phyloP scores from a whole-genome alignment of 2,113 vertebrate species.

The Cnemophilus loriae region DNA sequence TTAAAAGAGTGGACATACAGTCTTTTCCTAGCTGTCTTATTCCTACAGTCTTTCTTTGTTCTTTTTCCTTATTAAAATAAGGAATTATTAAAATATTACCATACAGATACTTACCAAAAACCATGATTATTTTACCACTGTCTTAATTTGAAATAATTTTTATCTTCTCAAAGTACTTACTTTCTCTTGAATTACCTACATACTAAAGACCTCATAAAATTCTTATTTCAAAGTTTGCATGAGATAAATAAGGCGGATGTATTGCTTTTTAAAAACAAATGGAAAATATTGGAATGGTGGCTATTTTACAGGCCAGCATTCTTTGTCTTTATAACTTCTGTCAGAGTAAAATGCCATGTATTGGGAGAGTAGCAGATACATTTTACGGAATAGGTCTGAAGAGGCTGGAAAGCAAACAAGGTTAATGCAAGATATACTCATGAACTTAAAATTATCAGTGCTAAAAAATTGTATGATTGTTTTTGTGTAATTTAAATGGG shows the following conservation, averaged over 20 bases:
- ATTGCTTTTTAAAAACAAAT: neutral
- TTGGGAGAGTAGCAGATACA: neutral
- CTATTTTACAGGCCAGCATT: neutral
- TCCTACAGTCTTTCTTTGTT: neutral
- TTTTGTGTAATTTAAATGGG: neutral
- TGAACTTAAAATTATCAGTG: neutral
- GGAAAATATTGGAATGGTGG: neutral
- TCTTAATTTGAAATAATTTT: neutral
- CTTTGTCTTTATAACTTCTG: neutral
- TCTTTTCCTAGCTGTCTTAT: neutral
- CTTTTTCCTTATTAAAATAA: neutral
- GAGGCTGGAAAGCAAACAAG: neutral
- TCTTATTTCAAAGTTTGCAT: neutral
- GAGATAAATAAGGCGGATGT: neutral
- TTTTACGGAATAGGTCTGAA: neutral
- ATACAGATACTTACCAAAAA: neutral
- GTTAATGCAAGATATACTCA: neutral
- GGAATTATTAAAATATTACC: neutral
- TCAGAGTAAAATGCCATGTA: neutral
- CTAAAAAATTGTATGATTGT: neutral
- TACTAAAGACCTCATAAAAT: neutral
- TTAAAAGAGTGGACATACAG: neutral
- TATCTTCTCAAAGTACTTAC: neutral
- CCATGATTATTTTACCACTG: neutral
- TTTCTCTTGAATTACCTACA: neutral